These are phyloP conservation scores for Pristionchus pacificus DNA, from an alignment of 1,140 invertebrate species.

Conservation along the genomic window DNA sequence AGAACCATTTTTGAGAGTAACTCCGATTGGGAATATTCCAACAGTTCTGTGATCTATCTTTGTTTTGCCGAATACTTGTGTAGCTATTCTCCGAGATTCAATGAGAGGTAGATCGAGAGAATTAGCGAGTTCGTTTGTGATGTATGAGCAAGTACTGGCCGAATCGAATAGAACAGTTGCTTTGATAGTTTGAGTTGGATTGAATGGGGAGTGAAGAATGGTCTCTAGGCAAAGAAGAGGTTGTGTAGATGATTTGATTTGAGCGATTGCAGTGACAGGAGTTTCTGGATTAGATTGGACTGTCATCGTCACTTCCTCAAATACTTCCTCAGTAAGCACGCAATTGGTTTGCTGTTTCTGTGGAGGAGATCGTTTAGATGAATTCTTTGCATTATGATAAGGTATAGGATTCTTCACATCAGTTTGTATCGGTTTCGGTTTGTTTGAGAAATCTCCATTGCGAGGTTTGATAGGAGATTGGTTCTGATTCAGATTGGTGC, in stretches of 20 bases:
- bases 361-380: background rate
- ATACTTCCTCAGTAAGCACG: background rate
- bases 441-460: too few relatives aligned
- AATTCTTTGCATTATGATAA: background rate
- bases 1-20: background rate
- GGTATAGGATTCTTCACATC: background rate
- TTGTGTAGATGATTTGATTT: too few relatives aligned
- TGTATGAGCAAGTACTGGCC: background rate
- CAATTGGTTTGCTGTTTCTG: background rate
- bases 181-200: background rate
- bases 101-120: background rate
- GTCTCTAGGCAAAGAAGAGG: background rate
- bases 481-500: too few relatives aligned
- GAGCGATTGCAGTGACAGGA: background rate
- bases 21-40: background rate
- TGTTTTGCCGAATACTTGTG: background rate
- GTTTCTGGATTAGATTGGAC: background rate
- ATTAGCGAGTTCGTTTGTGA: background rate
- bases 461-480: too few relatives aligned
- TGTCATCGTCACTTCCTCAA: background rate
- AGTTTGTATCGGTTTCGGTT: background rate
- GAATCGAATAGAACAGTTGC: background rate
- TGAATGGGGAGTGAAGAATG: background rate
- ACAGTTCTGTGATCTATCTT: background rate
- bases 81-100: background rate